These are phyloP conservation scores for Thysanoteuthis rhombus DNA, from an alignment of 2,888 invertebrate genomes.

Conservation along the genomic window DNA sequence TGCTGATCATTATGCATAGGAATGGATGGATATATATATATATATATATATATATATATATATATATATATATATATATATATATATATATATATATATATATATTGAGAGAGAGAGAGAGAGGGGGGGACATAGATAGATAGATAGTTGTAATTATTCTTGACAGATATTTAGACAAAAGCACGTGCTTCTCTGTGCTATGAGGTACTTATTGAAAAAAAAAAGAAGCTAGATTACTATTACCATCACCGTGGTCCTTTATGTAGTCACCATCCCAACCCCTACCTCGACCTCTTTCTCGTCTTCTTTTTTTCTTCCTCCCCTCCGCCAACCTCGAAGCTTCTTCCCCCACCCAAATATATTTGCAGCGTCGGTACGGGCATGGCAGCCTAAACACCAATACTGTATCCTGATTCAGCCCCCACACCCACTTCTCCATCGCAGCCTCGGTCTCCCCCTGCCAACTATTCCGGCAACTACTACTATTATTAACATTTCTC, in stretches of 20 bases:
- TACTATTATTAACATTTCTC: background rate
- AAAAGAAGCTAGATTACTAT: background rate
- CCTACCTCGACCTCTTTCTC: background rate
- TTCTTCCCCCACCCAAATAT: background rate
- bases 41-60: too few relatives aligned
- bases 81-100: too few relatives aligned
- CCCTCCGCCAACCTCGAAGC: background rate
- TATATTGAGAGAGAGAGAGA: too few relatives aligned
- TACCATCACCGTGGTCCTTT: background rate
- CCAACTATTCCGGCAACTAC: constrained; percentile 12
- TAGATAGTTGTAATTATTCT: background rate
- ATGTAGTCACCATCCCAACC: background rate
- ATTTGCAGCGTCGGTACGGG: background rate
- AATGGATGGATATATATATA: background rate
- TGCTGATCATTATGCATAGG: background rate
- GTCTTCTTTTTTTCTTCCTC: background rate
- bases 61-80: too few relatives aligned
- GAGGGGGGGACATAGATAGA: background rate
- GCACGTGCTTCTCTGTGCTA: background rate
- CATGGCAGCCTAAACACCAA: background rate
- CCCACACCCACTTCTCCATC: background rate
- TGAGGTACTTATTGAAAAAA: background rate
- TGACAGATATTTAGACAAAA: background rate
- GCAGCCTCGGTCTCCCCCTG: constrained; percentile 12
- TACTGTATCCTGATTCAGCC: background rate